Conservation (phyloP, 1,140 invertebrate genomes). For the Rhopalosiphum padi region DNA sequence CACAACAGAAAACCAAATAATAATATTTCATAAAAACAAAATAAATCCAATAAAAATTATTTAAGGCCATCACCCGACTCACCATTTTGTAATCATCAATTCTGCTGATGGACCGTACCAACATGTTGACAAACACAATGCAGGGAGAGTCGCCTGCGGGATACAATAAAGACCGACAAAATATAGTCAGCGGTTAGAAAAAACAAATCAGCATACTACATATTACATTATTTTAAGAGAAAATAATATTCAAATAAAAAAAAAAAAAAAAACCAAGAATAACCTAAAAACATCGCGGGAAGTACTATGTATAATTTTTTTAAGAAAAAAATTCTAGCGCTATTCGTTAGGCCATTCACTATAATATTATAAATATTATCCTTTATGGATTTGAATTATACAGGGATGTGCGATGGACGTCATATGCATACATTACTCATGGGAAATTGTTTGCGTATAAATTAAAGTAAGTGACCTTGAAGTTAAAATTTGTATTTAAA, state of each 20-base stretch:
- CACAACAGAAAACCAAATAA: constrained; percentile 56
- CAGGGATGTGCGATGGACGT: background rate
- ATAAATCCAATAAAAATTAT: constrained; percentile 56
- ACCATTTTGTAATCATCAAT: constrained; percentile 99
- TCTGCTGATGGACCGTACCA: constrained; percentile 95
- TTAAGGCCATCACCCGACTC: constrained; percentile 68
- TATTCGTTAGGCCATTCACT: constrained; percentile 46
- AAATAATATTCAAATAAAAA: constrained; percentile 28
- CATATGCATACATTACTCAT: constrained; percentile 18
- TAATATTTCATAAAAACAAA: constrained; percentile 53
- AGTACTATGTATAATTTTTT: constrained; percentile 36
- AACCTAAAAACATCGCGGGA: constrained; percentile 40
- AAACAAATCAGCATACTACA: constrained; percentile 41
- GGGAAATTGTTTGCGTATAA: constrained; percentile 1
- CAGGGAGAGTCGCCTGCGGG: constrained; percentile 69
- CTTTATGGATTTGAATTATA: constrained; percentile 7
- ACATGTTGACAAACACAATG: constrained; percentile 88
- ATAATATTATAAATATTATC: constrained; percentile 31
- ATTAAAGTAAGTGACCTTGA: background rate
- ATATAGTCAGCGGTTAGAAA: constrained; percentile 49
- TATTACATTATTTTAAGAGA: constrained; percentile 49
- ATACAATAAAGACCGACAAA: constrained; percentile 60
- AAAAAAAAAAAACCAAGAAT: constrained; percentile 37
- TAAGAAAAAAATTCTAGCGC: constrained; percentile 34
- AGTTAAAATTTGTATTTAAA: background rate